Evolutionary conservation across 92 coral and sea anemone genomes (phyloP), one percentile per base, ranked within the genome.

Genomic region (Meandrina meandrites): DNA sequence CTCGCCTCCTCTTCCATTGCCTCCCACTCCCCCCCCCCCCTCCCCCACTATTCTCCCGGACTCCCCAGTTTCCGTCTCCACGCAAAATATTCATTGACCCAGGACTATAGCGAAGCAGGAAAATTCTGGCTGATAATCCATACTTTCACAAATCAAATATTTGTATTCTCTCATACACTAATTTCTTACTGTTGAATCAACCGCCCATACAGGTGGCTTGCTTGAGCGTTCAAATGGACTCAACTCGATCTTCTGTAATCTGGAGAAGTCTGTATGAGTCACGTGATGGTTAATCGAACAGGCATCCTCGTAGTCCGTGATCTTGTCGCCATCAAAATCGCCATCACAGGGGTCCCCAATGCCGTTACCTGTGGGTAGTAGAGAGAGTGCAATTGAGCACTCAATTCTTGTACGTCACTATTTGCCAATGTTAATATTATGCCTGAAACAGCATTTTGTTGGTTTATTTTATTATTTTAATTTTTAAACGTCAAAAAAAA

Each of bases 281-380:
- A 93, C 90, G 40, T 86, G 92, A 37, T 93, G 78, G 67, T 97
- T 93, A 11, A 89, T 53, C 37, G 98, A 92, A 64, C 99, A 97
- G 16, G 92, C 92, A 78, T 97, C 99, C 19, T 92, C 85, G 3
- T 54, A 90, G 87, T 97, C 99, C 80, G 94, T 91, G 36, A 92
- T 91, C 32, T 92, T 93, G 88, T 97, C 98, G 70, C 85, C 93
- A 71, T 97, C 99, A 67, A 88, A 94, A 74, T 97, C 99, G 36
- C 92, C 95, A 64, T 97, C 94, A 74, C 99, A 97, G 27, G 88
- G 95, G 76, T 91, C 94, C 24, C 99, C 99, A 40, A 93, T 30
- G 45, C 99, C 98, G 79, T 97, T 91, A 3, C 79, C 89, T 86
- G 75, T 71, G 32, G 35, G 22, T 50, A 45, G 50, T 24, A 77